Conservation (phyloP, 1,140 invertebrate genomes). For the Zaprionus davidi region DNA sequence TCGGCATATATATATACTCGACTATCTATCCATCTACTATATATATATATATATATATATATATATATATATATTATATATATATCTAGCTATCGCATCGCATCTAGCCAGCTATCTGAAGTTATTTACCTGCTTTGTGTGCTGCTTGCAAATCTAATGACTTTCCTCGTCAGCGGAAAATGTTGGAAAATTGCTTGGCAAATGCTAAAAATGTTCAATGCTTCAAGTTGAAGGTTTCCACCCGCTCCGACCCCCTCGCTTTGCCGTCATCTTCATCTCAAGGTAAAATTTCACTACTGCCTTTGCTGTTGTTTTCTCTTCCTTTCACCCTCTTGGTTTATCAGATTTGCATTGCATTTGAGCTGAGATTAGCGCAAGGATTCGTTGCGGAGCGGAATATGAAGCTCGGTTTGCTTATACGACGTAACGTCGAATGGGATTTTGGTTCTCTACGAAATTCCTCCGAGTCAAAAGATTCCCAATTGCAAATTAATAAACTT, state of each 20-base stretch:
- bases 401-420: slow-evolving; percentile 47
- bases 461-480: slow-evolving; percentile 30
- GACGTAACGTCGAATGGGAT: slow-evolving; percentile 53
- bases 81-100: neutral
- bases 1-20: slow-evolving; percentile 32
- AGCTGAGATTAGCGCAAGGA: slow-evolving; percentile 72
- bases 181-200: slow-evolving; percentile 73
- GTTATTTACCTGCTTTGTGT: slow-evolving; percentile 49
- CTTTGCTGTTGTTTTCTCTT: slow-evolving; percentile 31
- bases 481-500: slow-evolving; percentile 70
- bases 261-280: slow-evolving; percentile 20
- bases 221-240: slow-evolving; percentile 44
- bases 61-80: neutral
- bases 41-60: neutral
- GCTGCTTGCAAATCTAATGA: slow-evolving; percentile 79
- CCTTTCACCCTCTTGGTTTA: slow-evolving; percentile 38
- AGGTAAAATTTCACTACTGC: slow-evolving; percentile 21
- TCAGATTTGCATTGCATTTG: slow-evolving; percentile 78
- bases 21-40: neutral
- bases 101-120: slow-evolving; percentile 23
- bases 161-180: slow-evolving; percentile 82
- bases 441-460: slow-evolving; percentile 59
- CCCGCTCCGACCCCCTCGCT: neutral
- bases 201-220: slow-evolving; percentile 61
- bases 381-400: slow-evolving; percentile 24